A percentile compares a stretch with the other conserved stretches of the same genome.
phyloP scores from a whole-genome alignment of 2,797 vertebrate species.

The Pipistrellus pygmaeus region DNA sequence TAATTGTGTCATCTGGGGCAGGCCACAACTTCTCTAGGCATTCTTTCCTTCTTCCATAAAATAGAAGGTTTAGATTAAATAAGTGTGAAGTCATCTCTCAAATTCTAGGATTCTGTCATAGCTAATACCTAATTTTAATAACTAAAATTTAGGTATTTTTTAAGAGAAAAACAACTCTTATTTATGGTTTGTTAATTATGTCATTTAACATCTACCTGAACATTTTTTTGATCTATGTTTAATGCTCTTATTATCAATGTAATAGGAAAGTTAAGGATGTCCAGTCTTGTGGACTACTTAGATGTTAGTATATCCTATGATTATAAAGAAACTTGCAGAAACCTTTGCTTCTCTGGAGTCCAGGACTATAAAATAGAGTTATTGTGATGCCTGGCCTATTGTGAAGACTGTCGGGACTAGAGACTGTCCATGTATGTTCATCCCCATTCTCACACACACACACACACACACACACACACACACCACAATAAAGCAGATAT shows the following conservation, averaged over 20 bases:
- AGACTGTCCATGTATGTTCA: not conserved
- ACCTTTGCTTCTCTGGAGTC: not conserved
- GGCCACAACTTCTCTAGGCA: not conserved
- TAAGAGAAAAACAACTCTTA: not conserved
- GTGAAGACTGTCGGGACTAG: accelerated
- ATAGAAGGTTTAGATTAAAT: not conserved
- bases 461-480: not conserved
- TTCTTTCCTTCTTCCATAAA: not conserved
- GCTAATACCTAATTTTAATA: not conserved
- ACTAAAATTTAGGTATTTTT: not conserved
- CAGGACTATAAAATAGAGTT: not conserved
- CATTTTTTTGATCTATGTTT: not conserved
- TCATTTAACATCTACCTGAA: not conserved
- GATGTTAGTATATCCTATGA: not conserved
- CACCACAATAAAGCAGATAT: too few species aligned
- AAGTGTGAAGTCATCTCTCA: not conserved
- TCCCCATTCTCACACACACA: not conserved
- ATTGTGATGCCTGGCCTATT: too few species aligned
- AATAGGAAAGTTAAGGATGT: not conserved
- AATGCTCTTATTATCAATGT: not conserved
- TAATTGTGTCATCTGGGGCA: not conserved
- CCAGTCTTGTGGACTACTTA: not conserved
- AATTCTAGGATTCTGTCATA: not conserved
- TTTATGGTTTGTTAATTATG: not conserved
- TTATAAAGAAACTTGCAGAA: conserved; percentile 25